phyloP scores from a whole-genome alignment of 2,797 vertebrate species.

The Pyrrhura leucotis region DNA sequence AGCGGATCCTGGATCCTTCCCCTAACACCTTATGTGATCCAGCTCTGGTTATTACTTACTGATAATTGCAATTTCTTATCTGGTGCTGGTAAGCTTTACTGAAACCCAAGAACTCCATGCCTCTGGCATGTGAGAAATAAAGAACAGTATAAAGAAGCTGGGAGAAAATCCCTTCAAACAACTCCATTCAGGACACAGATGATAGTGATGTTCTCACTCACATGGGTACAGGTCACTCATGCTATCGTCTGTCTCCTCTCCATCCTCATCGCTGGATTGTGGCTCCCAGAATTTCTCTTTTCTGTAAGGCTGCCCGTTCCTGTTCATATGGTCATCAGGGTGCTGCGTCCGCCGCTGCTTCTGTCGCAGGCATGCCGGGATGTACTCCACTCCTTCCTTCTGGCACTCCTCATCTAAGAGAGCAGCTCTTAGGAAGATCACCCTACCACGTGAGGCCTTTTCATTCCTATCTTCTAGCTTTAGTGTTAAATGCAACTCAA shows the following conservation, averaged over 20 bases:
- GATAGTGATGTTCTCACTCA: slow-evolving; percentile 63
- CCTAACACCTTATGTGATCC: neutral
- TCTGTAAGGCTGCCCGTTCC: neutral
- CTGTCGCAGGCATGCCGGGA: slow-evolving; percentile 83
- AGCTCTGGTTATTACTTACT: neutral
- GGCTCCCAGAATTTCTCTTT: slow-evolving; percentile 81
- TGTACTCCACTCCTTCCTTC: slow-evolving; percentile 80
- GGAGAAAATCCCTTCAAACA: neutral
- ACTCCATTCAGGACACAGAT: neutral
- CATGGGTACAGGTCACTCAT: slow-evolving; percentile 95
- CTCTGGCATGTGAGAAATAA: neutral
- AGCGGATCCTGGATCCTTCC: neutral
- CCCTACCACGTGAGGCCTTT: rapidly evolving
- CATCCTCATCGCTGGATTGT: slow-evolving; percentile 73
- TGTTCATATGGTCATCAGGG: rapidly evolving
- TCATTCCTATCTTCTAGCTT: neutral
- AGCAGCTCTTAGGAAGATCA: neutral
- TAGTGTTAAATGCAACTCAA: neutral
- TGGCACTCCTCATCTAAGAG: slow-evolving; percentile 87
- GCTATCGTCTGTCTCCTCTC: slow-evolving; percentile 87
- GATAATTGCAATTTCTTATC: neutral
- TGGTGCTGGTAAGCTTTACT: neutral
- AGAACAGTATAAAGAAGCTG: neutral
- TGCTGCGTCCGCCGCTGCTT: slow-evolving; percentile 67
- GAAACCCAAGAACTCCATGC: neutral